A percentile compares a stretch with the other conserved stretches of the same genome.
Conservation (phyloP, 2,888 invertebrate species). For the Caenorhabditis becei region DNA sequence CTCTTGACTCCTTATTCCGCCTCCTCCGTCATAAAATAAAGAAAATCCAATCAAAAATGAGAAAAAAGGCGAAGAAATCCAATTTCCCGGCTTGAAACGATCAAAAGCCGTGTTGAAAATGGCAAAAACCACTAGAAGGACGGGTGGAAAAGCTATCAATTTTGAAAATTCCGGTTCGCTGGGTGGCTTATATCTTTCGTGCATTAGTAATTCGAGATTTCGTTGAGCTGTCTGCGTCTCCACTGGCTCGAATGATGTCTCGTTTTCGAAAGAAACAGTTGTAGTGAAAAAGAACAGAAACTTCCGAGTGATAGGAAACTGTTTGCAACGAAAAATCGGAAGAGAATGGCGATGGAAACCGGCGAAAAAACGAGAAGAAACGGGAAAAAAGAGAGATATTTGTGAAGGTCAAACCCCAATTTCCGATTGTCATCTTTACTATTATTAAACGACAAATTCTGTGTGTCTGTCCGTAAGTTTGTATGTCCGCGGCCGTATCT, state of each 20-base stretch:
- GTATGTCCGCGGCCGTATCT: too few species aligned
- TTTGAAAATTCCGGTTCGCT: too few species aligned
- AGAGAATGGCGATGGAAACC: not conserved
- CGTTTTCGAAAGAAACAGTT: not conserved
- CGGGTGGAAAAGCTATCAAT: not conserved
- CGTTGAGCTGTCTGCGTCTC: slow-evolving; percentile 36
- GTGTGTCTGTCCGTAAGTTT: too few species aligned
- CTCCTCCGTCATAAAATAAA: too few species aligned
- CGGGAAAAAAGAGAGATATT: slow-evolving; percentile 19
- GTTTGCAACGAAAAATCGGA: slow-evolving; percentile 1
- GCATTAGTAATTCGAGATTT: slow-evolving; percentile 55
- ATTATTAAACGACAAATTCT: too few species aligned
- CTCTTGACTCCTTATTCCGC: not conserved
- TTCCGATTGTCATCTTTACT: slow-evolving; percentile 57
- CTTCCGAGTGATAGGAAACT: too few species aligned
- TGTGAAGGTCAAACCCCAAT: slow-evolving; percentile 38
- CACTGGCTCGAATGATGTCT: not conserved
- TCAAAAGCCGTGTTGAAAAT: not conserved
- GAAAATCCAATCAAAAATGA: slow-evolving; percentile 2
- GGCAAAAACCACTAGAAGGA: slow-evolving; percentile 6
- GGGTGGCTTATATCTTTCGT: slow-evolving; percentile 8
- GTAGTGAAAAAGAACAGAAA: too few species aligned
- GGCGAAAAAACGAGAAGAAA: not conserved
- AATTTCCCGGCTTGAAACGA: slow-evolving; percentile 24
- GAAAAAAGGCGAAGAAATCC: slow-evolving; percentile 24